Conservation (phyloP, 2,888 invertebrate genomes). For the Gastracanthus pulcherrimus region DNA sequence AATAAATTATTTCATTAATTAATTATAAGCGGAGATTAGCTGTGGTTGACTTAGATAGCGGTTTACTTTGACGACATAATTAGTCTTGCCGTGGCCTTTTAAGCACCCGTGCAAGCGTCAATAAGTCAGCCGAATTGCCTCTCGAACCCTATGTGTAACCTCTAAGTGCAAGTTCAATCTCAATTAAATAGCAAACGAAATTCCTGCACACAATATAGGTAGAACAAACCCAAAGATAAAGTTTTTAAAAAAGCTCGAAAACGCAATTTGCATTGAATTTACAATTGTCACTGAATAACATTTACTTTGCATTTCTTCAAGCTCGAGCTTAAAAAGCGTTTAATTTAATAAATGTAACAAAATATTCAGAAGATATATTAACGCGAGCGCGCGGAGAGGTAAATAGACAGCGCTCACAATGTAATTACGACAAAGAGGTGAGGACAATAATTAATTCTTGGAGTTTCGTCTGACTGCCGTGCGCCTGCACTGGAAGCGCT, state of each 20-base stretch:
- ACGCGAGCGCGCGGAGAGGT: neutral
- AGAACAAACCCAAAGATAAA: no score
- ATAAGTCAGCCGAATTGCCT: slow-evolving; percentile 30
- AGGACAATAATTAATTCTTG: slow-evolving; percentile 66
- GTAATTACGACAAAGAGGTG: slow-evolving; percentile 59
- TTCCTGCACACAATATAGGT: neutral
- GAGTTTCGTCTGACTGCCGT: slow-evolving; percentile 63
- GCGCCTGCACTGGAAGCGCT: slow-evolving; percentile 32
- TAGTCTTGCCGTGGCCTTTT: slow-evolving; percentile 6
- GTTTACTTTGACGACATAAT: slow-evolving; percentile 53
- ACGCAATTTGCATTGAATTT: no score
- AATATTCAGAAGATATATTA: neutral
- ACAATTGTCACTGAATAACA: no score
- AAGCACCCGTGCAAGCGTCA: neutral
- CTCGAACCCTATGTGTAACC: no score
- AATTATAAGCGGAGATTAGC: slow-evolving; percentile 62
- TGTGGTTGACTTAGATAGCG: slow-evolving; percentile 58
- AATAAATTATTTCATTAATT: slow-evolving; percentile 66
- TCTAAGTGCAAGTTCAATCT: no score
- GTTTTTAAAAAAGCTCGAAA: no score
- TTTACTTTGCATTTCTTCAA: no score
- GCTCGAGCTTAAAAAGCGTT: neutral
- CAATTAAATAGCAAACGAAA: neutral
- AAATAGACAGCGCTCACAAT: slow-evolving; percentile 44
- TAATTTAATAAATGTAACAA: neutral